Evolutionary conservation across 2,888 invertebrate genomes (phyloP), one percentile per base, ranked within the genome.

Genomic region (Yponomeuta sedellus): DNA sequence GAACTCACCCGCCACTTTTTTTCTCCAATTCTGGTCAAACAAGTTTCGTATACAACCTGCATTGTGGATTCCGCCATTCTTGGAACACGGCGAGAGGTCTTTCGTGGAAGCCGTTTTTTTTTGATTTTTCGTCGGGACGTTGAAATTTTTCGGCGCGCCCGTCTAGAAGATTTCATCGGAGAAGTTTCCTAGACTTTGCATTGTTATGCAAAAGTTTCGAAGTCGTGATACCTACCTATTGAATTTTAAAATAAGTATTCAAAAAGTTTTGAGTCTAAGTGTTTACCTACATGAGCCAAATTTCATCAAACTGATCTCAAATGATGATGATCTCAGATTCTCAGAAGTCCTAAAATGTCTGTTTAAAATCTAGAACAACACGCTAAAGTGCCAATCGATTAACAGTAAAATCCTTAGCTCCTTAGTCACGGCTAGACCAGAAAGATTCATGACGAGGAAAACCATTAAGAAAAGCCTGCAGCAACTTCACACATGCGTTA

Each of bases 1-100:
- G 87, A 90, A 88, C 87, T 89, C 84, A 86, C 86, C 88, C 85
- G 89, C 88, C 85, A 89, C 87, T 88, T 89, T 79, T 76, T 83
- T 88, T 84, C 85, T 85, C 85, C 80, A 78, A 86, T 86, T 91
- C 90, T 90, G 87, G 90, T 90, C 88, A 90, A 90, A 90, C 91
- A 87, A 90, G 91, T 90, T 91, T 87, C 76, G 88, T 88, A 86
- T 89, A 90, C 88, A 89, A 90, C 89, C 89, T 87, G 90, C 90
- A 89, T 90, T 88, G 85, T 86, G 87, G 90, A 89, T 88, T 89
- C 90, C 87, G 89, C 89, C 90, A 88, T 89, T 88, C 88, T 86
- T 81, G 77, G 80, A 83, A 81, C 79, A 72, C 83, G 76, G 78
- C 83, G 61, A 85, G 86, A 83, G 85, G 84, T 86, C 83, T 84